These are phyloP conservation scores for Scarus forsteni DNA, from an alignment of 2,797 vertebrate genomes.

Conservation along the genomic window DNA sequence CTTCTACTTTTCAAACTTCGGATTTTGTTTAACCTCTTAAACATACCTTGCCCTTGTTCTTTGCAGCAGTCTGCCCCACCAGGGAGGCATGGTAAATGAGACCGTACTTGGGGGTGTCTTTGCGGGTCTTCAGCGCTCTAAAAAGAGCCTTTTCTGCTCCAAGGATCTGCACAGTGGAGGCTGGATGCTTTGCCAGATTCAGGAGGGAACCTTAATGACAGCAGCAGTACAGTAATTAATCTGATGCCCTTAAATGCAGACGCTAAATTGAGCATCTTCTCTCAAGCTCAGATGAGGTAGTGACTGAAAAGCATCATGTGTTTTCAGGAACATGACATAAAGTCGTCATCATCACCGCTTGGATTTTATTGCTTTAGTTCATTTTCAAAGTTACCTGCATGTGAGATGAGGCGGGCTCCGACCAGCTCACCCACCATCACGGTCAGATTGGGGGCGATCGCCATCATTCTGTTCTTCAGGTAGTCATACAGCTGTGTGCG, in stretches of 20 bases:
- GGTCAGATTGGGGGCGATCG: constrained; percentile 96
- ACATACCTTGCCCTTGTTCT: constrained; percentile 98
- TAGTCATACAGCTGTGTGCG: constrained; percentile 96
- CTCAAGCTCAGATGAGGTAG: constrained; percentile 95
- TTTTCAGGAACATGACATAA: constrained; percentile 69
- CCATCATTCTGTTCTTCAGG: constrained; percentile 98
- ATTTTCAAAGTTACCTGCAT: constrained; percentile 87
- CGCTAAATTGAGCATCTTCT: rapidly evolving
- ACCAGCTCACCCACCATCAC: constrained; percentile 97
- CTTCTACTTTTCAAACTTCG: too few species aligned
- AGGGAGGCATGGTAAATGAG: constrained; percentile 98
- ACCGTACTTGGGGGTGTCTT: constrained; percentile 97
- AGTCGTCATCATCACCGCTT: constrained; percentile 80
- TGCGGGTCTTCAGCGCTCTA: constrained; percentile 93
- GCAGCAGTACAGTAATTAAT: background rate
- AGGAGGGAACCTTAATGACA: constrained; percentile 90
- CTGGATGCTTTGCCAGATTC: constrained; percentile 98
- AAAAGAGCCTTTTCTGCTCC: constrained; percentile 98
- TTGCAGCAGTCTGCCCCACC: constrained; percentile 94
- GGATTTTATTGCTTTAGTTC: background rate
- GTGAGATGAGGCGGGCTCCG: constrained; percentile 95
- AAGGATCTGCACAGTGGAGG: constrained; percentile 97
- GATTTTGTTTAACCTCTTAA: background rate
- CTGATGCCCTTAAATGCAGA: rapidly evolving
- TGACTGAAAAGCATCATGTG: constrained; percentile 87